These are phyloP conservation scores for Macrosiphum euphorbiae DNA, from an alignment of 2,888 invertebrate genomes.

Conservation along the genomic window DNA sequence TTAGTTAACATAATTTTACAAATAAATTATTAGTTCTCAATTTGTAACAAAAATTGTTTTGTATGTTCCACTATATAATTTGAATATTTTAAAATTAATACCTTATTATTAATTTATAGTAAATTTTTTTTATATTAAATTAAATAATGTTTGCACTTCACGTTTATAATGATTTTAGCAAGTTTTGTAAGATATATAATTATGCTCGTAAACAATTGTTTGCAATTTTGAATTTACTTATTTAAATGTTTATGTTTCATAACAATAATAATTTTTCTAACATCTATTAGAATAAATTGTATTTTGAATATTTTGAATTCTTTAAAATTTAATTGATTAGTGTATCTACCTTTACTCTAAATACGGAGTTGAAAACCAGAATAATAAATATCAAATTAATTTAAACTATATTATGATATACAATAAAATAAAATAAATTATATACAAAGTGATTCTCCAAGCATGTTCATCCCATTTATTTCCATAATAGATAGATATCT, in stretches of 20 bases:
- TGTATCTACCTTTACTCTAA: not conserved
- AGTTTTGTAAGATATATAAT: not conserved
- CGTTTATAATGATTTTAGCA: slow-evolving; percentile 9
- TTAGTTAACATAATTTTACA: not conserved
- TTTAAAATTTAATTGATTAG: not conserved
- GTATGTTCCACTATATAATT: not conserved
- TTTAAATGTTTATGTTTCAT: not conserved
- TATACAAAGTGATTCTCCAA: not conserved
- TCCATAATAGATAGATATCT: not conserved
- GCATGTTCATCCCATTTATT: not conserved
- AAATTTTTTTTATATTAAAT: slow-evolving; percentile 19
- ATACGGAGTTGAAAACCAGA: slow-evolving; percentile 30
- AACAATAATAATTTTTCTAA: not conserved
- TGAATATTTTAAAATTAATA: not conserved
- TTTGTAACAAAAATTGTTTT: not conserved
- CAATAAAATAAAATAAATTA: not conserved
- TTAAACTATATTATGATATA: not conserved
- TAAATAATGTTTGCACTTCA: not conserved
- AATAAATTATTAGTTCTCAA: not conserved
- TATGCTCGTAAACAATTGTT: slow-evolving; percentile 15
- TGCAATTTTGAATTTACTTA: slow-evolving; percentile 20
- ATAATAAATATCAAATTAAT: not conserved
- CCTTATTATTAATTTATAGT: not conserved
- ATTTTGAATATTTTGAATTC: not conserved
- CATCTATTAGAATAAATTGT: slow-evolving; percentile 51